Percentiles rank a stretch among this genome's conserved stretches.
Evolutionary conservation across 1,140 invertebrate species (phyloP).

Genomic region (Scaptodrosophila lebanonensis): DNA sequence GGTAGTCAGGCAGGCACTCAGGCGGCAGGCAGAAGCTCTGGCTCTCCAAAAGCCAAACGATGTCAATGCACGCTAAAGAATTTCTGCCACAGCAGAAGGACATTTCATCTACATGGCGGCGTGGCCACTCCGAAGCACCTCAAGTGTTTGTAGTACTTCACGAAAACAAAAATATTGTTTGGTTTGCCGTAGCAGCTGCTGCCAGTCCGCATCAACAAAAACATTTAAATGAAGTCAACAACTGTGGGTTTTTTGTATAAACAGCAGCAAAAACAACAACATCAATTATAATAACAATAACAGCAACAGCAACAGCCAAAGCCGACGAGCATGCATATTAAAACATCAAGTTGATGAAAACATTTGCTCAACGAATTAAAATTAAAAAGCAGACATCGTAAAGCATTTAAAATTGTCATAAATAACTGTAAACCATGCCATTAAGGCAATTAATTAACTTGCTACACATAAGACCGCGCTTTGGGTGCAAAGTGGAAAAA

Average conservation of each 20-base stretch:
- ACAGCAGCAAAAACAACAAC: neutral
- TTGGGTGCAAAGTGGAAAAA: conserved; percentile 50
- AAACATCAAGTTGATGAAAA: conserved; percentile 40
- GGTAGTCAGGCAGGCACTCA: conserved; percentile 14
- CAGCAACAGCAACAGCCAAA: conserved; percentile 8
- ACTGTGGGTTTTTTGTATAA: conserved; percentile 8
- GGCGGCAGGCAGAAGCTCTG: neutral
- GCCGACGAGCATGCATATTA: no score
- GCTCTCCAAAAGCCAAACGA: conserved; percentile 43
- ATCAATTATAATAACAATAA: conserved; percentile 15
- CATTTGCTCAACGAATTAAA: conserved; percentile 13
- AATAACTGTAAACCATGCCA: conserved; percentile 42
- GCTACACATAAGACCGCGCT: conserved; percentile 22
- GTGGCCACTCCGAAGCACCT: conserved; percentile 44
- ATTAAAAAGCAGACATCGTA: conserved; percentile 19
- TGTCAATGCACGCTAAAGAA: conserved; percentile 66
- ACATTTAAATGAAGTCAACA: conserved; percentile 55
- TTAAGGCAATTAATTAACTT: conserved; percentile 61
- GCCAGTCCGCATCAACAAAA: conserved; percentile 3
- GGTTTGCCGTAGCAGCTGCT: neutral
- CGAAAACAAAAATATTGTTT: conserved; percentile 21
- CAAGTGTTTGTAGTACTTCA: conserved; percentile 49
- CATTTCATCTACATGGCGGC: conserved; percentile 46
- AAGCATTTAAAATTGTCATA: conserved; percentile 16
- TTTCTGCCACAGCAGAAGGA: conserved; percentile 65